Evolutionary conservation across 2,888 invertebrate species (phyloP), one percentile per base, ranked within the genome.

Genomic region (Anagyrus pseudococci): DNA sequence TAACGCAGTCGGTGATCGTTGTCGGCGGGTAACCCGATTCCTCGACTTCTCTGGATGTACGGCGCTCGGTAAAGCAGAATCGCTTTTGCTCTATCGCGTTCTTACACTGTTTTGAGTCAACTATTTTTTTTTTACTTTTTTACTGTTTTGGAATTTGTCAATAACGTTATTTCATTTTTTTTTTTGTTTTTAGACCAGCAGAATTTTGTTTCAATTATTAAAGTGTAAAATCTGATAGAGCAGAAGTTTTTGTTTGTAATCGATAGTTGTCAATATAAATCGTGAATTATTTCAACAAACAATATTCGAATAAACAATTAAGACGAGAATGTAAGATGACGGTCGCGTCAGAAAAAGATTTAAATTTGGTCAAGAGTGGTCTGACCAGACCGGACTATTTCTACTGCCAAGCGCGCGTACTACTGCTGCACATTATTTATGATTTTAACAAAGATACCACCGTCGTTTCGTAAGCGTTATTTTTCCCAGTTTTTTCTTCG

Each of bases 61-160:
- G 37, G 20, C 59, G 22, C 46, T 53, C 47, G 59, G 41, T 60
- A 60, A 46, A 6, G 48, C 10, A 54, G 56, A 23, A n/a, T n/a
- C n/a, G n/a, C n/a, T n/a, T n/a, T 15, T 8, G 33, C 33, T 10
- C 23, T 40, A 17, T 44, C 13, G 29, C 10, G 25, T 15, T 2
- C 33, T 13, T 37, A 2, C 8, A 10, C 15, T 8, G 3, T 2
- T 37, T 15, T 37, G 2, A 2, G 2, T 37, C 8, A 4, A 15
- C 33, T 2, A 8, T 10, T 15, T 37, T 15, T 37, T 37, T 37
- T 37, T 37, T 37, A 4, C 8, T 8, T 37, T 37, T 37, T 4
- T 37, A 37, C 8, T 37, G 2, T 37, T 8, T 8, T n/a, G n/a
- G n/a, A 37, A 37, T 15, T 37, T 37, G 33, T 37, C 6, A 29